phyloP scores from a whole-genome alignment of 53 echinoderm and acorn worm species.

The Echinometra lucunter region DNA sequence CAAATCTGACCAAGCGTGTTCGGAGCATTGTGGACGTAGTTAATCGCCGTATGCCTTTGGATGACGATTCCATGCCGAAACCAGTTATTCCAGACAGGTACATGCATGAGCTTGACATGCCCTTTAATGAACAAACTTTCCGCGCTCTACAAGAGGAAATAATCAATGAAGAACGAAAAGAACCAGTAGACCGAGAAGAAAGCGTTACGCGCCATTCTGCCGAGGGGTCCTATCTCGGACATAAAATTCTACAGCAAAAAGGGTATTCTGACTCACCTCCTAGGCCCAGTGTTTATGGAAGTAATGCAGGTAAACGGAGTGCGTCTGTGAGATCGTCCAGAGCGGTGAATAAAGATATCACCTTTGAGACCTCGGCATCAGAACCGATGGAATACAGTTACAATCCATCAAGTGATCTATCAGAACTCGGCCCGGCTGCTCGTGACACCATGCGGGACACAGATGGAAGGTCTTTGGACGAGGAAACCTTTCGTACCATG shows the following conservation, averaged over 20 bases:
- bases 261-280: not conserved
- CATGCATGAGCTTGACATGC: not conserved
- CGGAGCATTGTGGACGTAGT: not conserved
- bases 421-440: not conserved
- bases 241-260: not conserved
- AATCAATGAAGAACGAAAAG: not conserved
- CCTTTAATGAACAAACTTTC: not conserved
- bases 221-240: not conserved
- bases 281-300: not conserved
- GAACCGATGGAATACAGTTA: conserved; percentile 28
- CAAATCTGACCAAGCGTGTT: not conserved
- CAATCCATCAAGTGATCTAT: not conserved
- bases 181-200: not conserved
- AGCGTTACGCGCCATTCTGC: not conserved
- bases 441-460: not conserved
- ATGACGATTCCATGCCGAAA: not conserved
- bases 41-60: not conserved
- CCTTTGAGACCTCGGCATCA: conserved; percentile 13
- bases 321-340: not conserved
- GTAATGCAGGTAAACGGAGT: not conserved
- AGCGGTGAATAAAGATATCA: not conserved
- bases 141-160: conserved; percentile 15
- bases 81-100: not conserved
- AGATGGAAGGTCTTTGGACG: not conserved
- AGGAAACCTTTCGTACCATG: not conserved